phyloP scores from a whole-genome alignment of 2,888 invertebrate species.

The Hesperia comma region DNA sequence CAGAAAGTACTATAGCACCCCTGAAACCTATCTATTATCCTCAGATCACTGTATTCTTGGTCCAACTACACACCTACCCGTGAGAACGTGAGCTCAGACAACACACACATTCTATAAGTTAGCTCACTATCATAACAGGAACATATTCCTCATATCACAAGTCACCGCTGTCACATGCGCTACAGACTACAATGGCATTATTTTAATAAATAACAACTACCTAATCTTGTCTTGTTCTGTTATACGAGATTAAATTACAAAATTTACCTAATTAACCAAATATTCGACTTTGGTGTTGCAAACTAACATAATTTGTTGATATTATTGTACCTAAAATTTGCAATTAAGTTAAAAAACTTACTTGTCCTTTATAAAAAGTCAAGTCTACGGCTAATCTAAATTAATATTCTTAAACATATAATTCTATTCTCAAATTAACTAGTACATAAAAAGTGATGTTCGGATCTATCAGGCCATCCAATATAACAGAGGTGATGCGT shows the following conservation, averaged over 20 bases:
- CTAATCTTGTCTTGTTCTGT: conserved; percentile 18
- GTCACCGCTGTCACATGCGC: conserved; percentile 21
- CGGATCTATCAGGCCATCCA: conserved; percentile 18
- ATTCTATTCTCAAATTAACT: conserved; percentile 51
- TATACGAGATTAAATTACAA: conserved; percentile 41
- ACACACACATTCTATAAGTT: conserved; percentile 10
- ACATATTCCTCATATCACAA: conserved; percentile 32
- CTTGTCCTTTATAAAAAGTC: conserved; percentile 60
- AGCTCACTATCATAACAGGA: conserved; percentile 26
- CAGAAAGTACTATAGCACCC: conserved; percentile 56
- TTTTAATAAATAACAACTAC: conserved; percentile 39
- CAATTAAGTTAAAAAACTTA: conserved; percentile 42
- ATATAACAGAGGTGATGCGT: conserved; percentile 6
- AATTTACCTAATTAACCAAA: conserved; percentile 30
- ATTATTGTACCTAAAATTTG: conserved; percentile 27
- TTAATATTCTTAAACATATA: conserved; percentile 60
- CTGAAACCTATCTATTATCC: conserved; percentile 37
- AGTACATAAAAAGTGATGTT: conserved; percentile 52
- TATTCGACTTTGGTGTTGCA: conserved; percentile 32
- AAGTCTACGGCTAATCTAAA: conserved; percentile 47
- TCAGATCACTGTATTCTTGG: conserved; percentile 47
- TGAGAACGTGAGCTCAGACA: conserved; percentile 8
- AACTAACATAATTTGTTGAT: conserved; percentile 44
- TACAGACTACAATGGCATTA: conserved; percentile 37
- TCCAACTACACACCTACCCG: conserved; percentile 40